These are phyloP conservation scores for Diplosoma virens DNA, from an alignment of 23 tunicate genomes.

Conservation along the genomic window DNA sequence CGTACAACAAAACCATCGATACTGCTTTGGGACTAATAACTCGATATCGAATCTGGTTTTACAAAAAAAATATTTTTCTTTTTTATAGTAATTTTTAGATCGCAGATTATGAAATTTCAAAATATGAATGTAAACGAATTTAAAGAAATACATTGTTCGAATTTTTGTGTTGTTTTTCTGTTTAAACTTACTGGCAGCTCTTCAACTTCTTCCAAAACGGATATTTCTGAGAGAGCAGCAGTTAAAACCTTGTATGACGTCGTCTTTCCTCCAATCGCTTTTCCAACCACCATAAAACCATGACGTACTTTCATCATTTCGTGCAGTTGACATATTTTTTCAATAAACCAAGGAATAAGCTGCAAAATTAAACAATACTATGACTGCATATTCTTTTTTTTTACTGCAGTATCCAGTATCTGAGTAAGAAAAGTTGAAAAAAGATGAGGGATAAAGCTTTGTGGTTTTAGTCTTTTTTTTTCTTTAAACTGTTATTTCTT, in stretches of 20 bases:
- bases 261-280: constrained; percentile 94
- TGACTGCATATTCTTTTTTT: too few species aligned
- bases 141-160: too few species aligned
- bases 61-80: too few species aligned
- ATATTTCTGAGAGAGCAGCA: constrained; percentile 59
- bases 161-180: too few species aligned
- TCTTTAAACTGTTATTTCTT: too few species aligned
- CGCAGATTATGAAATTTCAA: too few species aligned
- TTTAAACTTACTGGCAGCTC: constrained; percentile 68
- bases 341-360: constrained; percentile 84
- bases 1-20: constrained; percentile 89
- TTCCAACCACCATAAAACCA: constrained; percentile 95
- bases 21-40: constrained; percentile 94
- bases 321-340: constrained; percentile 83
- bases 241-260: constrained; percentile 67
- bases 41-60: constrained; percentile 47
- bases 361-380: constrained; percentile 4
- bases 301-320: constrained; percentile 99
- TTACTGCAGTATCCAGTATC: too few species aligned
- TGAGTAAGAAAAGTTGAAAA: too few species aligned
- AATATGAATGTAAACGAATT: too few species aligned
- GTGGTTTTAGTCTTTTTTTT: too few species aligned
- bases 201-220: constrained; percentile 70
- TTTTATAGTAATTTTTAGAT: too few species aligned
- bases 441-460: too few species aligned